Conservation (phyloP, 2,797 vertebrate genomes). For the Melanogrammus aeglefinus region DNA sequence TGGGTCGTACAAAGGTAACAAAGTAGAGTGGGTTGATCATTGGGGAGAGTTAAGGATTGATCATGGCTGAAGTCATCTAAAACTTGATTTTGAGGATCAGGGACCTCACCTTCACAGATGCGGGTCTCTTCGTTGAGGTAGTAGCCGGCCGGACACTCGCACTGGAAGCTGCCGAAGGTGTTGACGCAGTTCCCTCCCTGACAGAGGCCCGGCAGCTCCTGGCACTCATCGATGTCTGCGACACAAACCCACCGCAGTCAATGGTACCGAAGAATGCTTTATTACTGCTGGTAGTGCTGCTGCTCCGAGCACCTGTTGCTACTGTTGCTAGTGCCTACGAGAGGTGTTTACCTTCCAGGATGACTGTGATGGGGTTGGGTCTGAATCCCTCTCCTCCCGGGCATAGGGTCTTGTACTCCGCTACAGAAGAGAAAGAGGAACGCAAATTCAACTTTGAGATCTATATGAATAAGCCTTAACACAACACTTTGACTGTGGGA, state of each 20-base stretch:
- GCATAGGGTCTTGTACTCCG: conserved; percentile 92
- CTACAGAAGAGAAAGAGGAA: conserved; percentile 58
- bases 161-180: conserved; percentile 95
- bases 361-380: conserved; percentile 91
- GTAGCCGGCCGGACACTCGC: conserved; percentile 88
- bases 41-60: too few species aligned
- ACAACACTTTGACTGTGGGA: neutral
- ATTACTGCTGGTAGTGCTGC: neutral
- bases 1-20: too few species aligned
- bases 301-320: neutral
- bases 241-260: neutral
- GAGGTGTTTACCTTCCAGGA: conserved; percentile 82
- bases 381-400: conserved; percentile 92
- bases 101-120: conserved; percentile 85
- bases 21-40: too few species aligned
- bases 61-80: too few species aligned
- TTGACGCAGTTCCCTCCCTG: conserved; percentile 91
- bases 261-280: neutral
- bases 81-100: too few species aligned
- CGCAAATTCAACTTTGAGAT: neutral
- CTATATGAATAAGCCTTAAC: neutral
- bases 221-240: conserved; percentile 91
- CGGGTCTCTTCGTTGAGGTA: conserved; percentile 86
- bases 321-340: neutral
- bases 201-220: conserved; percentile 90